These are phyloP conservation scores for Epistrophe eligans DNA, from an alignment of 2,888 invertebrate genomes.

Conservation along the genomic window DNA sequence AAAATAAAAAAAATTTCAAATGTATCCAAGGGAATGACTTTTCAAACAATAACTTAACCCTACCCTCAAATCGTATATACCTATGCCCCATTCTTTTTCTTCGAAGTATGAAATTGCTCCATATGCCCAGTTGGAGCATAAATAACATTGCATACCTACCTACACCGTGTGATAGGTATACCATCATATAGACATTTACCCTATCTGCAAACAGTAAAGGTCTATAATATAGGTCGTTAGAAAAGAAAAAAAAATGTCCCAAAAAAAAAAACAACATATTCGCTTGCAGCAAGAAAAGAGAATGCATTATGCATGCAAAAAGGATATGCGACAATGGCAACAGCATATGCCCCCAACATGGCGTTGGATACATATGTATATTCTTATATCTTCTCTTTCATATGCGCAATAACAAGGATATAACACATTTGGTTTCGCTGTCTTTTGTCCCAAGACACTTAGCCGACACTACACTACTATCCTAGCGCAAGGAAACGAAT, in stretches of 20 bases:
- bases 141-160: slow-evolving; percentile 48
- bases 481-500: slow-evolving; percentile 6
- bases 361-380: not conserved
- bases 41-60: slow-evolving; percentile 26
- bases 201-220: not conserved
- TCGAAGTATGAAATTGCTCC: slow-evolving; percentile 48
- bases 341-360: slow-evolving; percentile 10
- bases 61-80: not conserved
- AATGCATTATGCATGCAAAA: slow-evolving; percentile 74
- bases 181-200: not conserved
- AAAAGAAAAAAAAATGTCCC: slow-evolving; percentile 17
- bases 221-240: slow-evolving; percentile 58
- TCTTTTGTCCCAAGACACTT: slow-evolving; percentile 65
- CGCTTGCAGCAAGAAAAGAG: slow-evolving; percentile 24
- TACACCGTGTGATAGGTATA: slow-evolving; percentile 24
- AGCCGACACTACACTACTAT: slow-evolving; percentile 54
- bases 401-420: slow-evolving; percentile 58
- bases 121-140: slow-evolving; percentile 67
- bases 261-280: slow-evolving; percentile 12
- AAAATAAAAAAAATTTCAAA: slow-evolving; percentile 29
- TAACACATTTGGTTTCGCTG: slow-evolving; percentile 55
- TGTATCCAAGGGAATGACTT: slow-evolving; percentile 13
- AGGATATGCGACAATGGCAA: slow-evolving; percentile 69
- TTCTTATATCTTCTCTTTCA: not conserved
- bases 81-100: slow-evolving; percentile 7